Evolutionary conservation across 2,113 vertebrate genomes (phyloP).

Genomic region (Oriolus oriolus): DNA sequence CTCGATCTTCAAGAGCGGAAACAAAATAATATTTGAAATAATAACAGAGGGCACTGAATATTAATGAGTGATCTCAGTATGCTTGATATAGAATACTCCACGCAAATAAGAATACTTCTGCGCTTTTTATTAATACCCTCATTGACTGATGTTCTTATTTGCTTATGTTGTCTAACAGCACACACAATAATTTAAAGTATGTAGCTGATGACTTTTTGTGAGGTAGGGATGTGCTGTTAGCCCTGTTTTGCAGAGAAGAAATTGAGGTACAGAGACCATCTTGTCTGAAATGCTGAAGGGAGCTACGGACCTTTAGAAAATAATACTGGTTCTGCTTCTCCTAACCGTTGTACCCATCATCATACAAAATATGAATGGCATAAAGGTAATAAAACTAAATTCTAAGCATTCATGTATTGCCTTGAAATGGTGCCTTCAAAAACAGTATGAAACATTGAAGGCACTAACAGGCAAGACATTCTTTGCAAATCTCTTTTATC

Average conservation of each 20-base stretch:
- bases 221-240: not conserved
- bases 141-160: not conserved
- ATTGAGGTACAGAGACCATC: not conserved
- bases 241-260: not conserved
- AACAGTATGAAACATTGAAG: not conserved
- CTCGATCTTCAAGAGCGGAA: not conserved
- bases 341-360: not conserved
- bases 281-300: not conserved
- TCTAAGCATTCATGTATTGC: not conserved
- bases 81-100: not conserved
- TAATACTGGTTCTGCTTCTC: not conserved
- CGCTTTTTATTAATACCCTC: not conserved
- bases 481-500: not conserved
- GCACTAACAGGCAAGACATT: fast-evolving
- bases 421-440: not conserved
- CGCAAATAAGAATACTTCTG: not conserved
- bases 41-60: not conserved
- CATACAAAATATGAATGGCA: not conserved
- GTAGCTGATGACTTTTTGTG: not conserved
- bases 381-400: not conserved
- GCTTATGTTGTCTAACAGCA: not conserved
- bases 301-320: not conserved
- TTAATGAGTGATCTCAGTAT: not conserved
- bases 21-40: not conserved
- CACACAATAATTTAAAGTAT: not conserved